Base-by-base conservation (phyloP, 2,888 invertebrate species). In the Melikaiella ostensackeni region DNA sequence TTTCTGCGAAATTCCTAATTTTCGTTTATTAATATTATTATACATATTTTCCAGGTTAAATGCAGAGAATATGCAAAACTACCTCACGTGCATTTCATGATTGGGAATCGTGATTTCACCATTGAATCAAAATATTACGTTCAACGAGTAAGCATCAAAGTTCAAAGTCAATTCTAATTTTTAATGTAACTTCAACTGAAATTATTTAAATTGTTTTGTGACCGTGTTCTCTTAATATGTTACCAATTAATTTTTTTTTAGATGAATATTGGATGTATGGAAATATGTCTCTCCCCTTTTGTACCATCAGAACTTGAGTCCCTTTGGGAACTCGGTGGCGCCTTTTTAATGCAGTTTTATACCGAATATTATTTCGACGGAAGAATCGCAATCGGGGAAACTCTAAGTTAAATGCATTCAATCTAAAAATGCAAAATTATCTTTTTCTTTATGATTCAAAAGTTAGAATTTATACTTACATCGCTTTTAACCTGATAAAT, bases 41-140 rank as follows among this genome's bases (percentile, higher is more conserved):
- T 33, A 19, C 2, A 3, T 33, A 19, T 33, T 19, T 77, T 89
- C 75, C 81, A 94, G 92, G 93, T 96, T 57, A 92, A 94, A 85
- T 96, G 96, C 88, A 92, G 92, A 76, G 92, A 92, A 35, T 92
- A 95, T 42, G 92, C 93, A 50, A 92, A 92, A 77, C 89, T 96
- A 74, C 95, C 96, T 1, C 88, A 89, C 78, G 92, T 96, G 62
- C 91, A 92, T 59, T 94, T 96, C 86, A 91, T 92, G 1, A 86
- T 96, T 55, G 93, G 91, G 77, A 95, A 94, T 21, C 92, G 92
- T 78, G 89, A 91, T 35, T 96, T 95, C 88, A 92, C 92, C 21
- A 92, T 96, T 55, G 91, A 92, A 78, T 94, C 94, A 27, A 91
- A 92, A 79, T 94, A 95, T 86, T 96, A 96, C 88, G 92, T 95